Base-by-base conservation (phyloP, 2,888 invertebrate species). In the Coremacera marginata region DNA sequence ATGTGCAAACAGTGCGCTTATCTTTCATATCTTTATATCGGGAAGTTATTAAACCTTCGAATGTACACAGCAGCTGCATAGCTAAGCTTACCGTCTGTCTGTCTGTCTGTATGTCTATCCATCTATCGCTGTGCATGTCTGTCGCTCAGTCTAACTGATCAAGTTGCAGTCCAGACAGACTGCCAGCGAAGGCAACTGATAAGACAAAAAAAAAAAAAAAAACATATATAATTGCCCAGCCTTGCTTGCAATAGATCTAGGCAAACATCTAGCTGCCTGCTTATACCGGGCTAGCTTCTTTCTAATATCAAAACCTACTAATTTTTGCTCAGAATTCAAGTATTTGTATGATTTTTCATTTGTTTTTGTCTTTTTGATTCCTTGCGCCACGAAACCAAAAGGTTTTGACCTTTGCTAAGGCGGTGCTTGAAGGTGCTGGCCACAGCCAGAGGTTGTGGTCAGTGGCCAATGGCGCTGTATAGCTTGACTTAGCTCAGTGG, bases 31-130 rank as follows among this genome's bases (percentile, higher is more conserved):
- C 73, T 73, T 73, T 51, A 51, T 34, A 63, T 73, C 52, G 52
- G n/a, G 14, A 65, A 51, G 34, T 51, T 52, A 65, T 73, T 65
- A 73, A 73, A 73, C 73, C 63, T 52, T 51, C 51, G 65, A 51
- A 51, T 65, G 51, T 65, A 51, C 51, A 73, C 73, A 63, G 73
- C 73, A 73, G 73, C 65, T 71, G 71, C 60, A 57, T 34, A 19
- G 71, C 44, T 31, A 34, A 49, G 72, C 27, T 34, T 51, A 51
- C 14, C 5, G 11, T 62, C 44, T 72, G 72, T 62, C 72, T 72
- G 62, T 49, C 62, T 49, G 60, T 60, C 57, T 57, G 25, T n/a
- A n/a, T n/a, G n/a, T 37, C 57, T 22, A 16, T 57, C 49, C 62
- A 49, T 71, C 37, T 44, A 7, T 3, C 11, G 52, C 14, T 52